A percentile compares a stretch with the other conserved stretches of the same genome.
Conservation (phyloP, 2,113 vertebrate species). For the Dasyornis broadbenti region DNA sequence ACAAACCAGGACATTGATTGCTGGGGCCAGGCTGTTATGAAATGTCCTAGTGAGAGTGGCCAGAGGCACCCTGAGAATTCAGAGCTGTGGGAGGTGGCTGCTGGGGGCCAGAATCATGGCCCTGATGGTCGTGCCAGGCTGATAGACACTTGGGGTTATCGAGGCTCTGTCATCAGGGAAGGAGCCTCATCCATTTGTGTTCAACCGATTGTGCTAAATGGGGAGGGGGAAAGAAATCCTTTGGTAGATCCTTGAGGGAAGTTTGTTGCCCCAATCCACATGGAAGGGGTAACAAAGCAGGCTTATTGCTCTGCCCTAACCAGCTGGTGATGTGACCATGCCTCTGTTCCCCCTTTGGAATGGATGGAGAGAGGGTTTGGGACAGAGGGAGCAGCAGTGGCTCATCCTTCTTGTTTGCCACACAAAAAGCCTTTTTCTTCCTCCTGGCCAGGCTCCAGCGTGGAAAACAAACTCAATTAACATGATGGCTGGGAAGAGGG, state of each 20-base stretch:
- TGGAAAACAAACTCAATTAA: constrained; percentile 53
- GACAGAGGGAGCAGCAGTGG: background rate
- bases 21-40: background rate
- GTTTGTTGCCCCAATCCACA: rapidly evolving
- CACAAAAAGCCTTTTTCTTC: constrained; percentile 53
- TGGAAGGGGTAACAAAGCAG: background rate
- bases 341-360: background rate
- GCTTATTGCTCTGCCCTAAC: background rate
- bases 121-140: background rate
- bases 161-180: background rate
- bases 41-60: background rate
- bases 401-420: background rate
- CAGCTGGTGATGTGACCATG: background rate
- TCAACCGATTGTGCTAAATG: background rate
- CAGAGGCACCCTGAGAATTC: background rate
- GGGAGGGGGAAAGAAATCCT: background rate
- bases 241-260: background rate
- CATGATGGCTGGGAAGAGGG: background rate
- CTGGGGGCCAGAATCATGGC: background rate
- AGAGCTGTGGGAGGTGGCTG: background rate
- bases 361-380: background rate
- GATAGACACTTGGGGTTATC: background rate
- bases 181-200: background rate
- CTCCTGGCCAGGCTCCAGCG: background rate
- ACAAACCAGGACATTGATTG: rapidly evolving